Conservation (phyloP, 2,888 invertebrate genomes). For the Latrodectus elegans region DNA sequence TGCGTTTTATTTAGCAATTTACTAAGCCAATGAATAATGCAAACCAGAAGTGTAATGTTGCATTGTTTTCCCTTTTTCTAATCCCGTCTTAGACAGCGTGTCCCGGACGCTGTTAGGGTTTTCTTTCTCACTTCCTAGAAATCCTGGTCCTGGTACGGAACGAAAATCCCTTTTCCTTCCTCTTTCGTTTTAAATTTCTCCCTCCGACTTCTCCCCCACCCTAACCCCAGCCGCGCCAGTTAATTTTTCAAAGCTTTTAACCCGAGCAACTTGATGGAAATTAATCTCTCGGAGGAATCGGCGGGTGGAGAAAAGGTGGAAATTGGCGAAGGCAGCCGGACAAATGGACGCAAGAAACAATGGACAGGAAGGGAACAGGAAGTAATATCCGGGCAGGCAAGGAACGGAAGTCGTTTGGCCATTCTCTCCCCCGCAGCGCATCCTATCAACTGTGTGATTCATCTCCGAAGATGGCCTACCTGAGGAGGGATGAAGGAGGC, state of each 20-base stretch:
- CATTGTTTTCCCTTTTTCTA: too few species aligned
- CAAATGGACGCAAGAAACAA: constrained; percentile 46
- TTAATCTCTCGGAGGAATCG: not conserved
- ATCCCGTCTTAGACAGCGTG: too few species aligned
- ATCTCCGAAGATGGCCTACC: constrained; percentile 21
- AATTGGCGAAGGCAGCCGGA: not conserved
- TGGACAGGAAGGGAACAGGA: constrained; percentile 31
- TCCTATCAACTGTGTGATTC: constrained; percentile 12
- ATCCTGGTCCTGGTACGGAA: not conserved
- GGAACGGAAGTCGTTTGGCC: constrained; percentile 57
- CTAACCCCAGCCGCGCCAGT: not conserved
- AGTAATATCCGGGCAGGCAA: constrained; percentile 55
- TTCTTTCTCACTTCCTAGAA: not conserved
- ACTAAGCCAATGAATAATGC: too few species aligned
- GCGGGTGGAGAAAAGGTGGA: not conserved
- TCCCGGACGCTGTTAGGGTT: too few species aligned
- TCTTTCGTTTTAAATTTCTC: constrained; percentile 1
- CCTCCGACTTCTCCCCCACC: not conserved
- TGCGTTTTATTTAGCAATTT: too few species aligned
- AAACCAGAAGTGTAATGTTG: too few species aligned
- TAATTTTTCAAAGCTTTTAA: constrained; percentile 5
- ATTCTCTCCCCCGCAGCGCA: constrained; percentile 4
- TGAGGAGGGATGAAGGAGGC: not conserved
- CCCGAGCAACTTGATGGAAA: constrained; percentile 3
- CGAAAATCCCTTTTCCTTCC: not conserved